Conservation (phyloP, 2,797 vertebrate genomes). For the Nyctibius grandis region DNA sequence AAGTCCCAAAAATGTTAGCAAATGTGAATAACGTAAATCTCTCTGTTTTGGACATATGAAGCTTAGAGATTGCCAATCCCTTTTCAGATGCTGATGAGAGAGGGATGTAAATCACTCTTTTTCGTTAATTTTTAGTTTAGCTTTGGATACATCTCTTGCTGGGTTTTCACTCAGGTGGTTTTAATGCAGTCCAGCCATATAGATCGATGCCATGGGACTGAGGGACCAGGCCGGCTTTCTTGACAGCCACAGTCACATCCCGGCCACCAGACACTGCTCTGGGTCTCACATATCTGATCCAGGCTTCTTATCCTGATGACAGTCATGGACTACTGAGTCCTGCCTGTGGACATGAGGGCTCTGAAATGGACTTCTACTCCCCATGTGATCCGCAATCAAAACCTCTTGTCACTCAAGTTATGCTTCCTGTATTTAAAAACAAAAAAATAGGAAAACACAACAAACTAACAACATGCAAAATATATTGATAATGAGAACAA, state of each 20-base stretch:
- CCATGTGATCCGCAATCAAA: background rate
- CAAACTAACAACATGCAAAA: conserved; percentile 40
- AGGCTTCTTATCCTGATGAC: background rate
- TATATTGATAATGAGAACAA: conserved; percentile 52
- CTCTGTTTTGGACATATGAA: background rate
- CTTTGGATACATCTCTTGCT: background rate
- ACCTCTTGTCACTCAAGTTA: background rate
- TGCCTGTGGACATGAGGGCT: background rate
- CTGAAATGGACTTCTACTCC: background rate
- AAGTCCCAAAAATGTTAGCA: background rate
- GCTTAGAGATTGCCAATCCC: background rate
- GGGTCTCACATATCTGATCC: background rate
- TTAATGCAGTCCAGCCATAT: background rate
- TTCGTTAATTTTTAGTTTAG: background rate
- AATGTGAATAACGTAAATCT: background rate
- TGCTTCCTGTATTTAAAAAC: background rate
- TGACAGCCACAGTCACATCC: background rate
- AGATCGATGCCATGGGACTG: background rate
- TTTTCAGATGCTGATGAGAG: background rate
- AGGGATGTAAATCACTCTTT: background rate
- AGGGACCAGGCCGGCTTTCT: background rate
- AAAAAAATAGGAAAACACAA: conserved; percentile 30
- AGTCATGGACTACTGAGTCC: background rate
- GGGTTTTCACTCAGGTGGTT: background rate
- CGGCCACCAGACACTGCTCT: background rate